Percentiles rank a stretch among this genome's conserved stretches.
These are phyloP conservation scores for Lepidiolamprologus cunningtoni DNA, from an alignment of 2,113 vertebrate species.

Conservation along the genomic window DNA sequence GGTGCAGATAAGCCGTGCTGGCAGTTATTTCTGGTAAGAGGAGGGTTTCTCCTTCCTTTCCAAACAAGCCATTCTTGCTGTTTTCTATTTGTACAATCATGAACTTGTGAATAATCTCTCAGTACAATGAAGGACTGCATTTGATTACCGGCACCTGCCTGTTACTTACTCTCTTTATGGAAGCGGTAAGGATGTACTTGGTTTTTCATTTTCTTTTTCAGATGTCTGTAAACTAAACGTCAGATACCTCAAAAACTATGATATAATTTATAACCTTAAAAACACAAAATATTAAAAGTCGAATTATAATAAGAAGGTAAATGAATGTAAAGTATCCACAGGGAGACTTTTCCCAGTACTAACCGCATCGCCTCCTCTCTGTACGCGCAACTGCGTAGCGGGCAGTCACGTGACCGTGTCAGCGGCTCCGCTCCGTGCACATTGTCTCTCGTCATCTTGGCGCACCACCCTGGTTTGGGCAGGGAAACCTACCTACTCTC, in stretches of 20 bases:
- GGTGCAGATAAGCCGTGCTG: not conserved
- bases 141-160: not conserved
- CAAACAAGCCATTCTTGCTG: not conserved
- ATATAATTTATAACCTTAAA: fast-evolving
- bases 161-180: not conserved
- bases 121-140: not conserved
- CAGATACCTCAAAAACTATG: not conserved
- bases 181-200: not conserved
- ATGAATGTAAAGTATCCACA: not conserved
- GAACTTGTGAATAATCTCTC: not conserved
- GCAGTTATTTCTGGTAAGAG: not conserved
- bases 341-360: not conserved
- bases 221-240: not conserved
- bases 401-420: not conserved
- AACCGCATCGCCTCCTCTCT: not conserved
- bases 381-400: not conserved
- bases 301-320: not conserved
- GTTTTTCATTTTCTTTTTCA: not conserved
- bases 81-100: not conserved
- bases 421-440: not conserved
- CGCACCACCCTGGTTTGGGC: not conserved
- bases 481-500: not conserved
- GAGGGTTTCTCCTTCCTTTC: not conserved
- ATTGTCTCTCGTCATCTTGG: slow-evolving; percentile 22
- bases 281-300: not conserved